Percentiles rank a stretch among this genome's conserved stretches.
Conservation (phyloP, 1,140 invertebrate genomes). For the Sinella curviseta region DNA sequence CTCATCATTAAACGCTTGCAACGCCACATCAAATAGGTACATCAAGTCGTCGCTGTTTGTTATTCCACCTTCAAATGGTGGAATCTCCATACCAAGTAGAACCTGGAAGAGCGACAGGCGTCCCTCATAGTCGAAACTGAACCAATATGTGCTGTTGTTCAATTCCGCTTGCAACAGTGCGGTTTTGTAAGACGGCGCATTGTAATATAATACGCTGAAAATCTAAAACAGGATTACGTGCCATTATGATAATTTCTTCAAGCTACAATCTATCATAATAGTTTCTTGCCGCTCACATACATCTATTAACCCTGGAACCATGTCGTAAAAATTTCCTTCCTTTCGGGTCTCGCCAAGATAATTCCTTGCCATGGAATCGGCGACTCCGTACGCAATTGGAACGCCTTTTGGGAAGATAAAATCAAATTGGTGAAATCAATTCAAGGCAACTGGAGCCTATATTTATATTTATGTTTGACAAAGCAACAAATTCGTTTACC, state of each 20-base stretch:
- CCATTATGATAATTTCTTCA: not conserved
- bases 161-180: conserved; percentile 35
- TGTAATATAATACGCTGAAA: conserved; percentile 45
- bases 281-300: conserved; percentile 23
- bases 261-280: not conserved
- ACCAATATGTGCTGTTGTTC: conserved; percentile 37
- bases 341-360: conserved; percentile 30
- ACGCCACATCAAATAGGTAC: no score
- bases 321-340: conserved; percentile 28
- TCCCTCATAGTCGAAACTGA: conserved; percentile 42
- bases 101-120: not conserved
- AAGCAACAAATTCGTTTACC: conserved; percentile 26
- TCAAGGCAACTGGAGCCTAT: no score
- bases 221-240: conserved; percentile 30
- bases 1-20: no score
- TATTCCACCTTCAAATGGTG: conserved; percentile 18
- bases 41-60: no score
- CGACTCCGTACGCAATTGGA: conserved; percentile 33
- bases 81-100: not conserved
- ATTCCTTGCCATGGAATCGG: conserved; percentile 32
- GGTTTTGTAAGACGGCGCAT: conserved; percentile 39
- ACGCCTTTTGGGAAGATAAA: not conserved
- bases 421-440: not conserved
- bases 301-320: conserved; percentile 45
- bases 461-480: not conserved